Conservation (phyloP, 1,140 invertebrate species). For the Heliothis virescens region DNA sequence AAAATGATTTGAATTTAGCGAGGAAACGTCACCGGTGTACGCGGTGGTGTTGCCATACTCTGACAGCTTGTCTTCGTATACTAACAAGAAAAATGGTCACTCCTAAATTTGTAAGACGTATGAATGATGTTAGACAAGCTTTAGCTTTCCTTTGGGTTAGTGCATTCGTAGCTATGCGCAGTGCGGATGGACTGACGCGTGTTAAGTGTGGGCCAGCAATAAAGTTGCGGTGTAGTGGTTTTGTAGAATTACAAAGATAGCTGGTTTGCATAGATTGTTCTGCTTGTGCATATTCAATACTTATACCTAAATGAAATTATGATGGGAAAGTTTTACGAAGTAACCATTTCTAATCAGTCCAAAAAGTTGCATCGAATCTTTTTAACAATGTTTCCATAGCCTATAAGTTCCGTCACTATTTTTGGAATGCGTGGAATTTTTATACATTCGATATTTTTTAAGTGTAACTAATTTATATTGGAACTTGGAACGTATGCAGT, state of each 20-base stretch:
- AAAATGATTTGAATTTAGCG: conserved; percentile 52
- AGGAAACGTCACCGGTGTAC: conserved; percentile 51
- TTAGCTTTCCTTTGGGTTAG: conserved; percentile 20
- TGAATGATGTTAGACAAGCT: no score
- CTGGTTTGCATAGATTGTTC: not conserved
- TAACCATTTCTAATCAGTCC: no score
- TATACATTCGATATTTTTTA: no score
- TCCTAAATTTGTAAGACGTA: conserved; percentile 27
- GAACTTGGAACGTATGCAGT: conserved; percentile 26
- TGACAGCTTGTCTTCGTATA: not conserved
- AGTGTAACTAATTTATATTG: not conserved
- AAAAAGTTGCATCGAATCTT: no score
- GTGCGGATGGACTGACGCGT: conserved; percentile 6
- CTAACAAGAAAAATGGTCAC: conserved; percentile 12
- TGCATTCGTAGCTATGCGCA: conserved; percentile 4
- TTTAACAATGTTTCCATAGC: no score
- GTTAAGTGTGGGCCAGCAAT: not conserved
- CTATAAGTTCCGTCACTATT: no score
- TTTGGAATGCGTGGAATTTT: no score
- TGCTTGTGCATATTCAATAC: no score
- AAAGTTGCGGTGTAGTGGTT: not conserved
- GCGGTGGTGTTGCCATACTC: conserved; percentile 24
- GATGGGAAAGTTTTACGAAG: no score
- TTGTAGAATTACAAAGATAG: not conserved
- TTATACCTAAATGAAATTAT: no score